phyloP scores from a whole-genome alignment of 2,797 vertebrate genomes.

The Rhinella marina region DNA sequence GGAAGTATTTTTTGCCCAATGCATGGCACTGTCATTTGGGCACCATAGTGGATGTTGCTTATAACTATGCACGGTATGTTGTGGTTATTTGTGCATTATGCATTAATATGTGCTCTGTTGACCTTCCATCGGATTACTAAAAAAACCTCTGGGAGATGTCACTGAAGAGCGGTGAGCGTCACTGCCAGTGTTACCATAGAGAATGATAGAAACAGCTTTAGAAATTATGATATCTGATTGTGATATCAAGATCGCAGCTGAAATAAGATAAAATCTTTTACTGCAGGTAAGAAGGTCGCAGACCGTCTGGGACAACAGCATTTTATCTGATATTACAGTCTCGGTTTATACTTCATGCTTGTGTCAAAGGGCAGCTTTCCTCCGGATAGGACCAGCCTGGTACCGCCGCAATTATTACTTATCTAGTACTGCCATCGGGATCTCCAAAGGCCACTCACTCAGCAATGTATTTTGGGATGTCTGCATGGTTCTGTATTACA shows the following conservation, averaged over 20 bases:
- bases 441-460: neutral
- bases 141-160: too few relatives aligned
- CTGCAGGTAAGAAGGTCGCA: neutral
- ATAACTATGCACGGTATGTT: too few relatives aligned
- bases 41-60: too few relatives aligned
- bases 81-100: too few relatives aligned
- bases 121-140: too few relatives aligned
- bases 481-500: neutral
- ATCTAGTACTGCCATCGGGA: neutral
- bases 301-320: neutral
- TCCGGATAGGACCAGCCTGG: neutral
- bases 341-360: neutral
- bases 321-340: neutral
- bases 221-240: neutral
- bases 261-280: neutral
- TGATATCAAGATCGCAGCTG: neutral
- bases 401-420: neutral
- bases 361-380: constrained; percentile 17
- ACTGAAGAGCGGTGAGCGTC: too few relatives aligned
- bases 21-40: too few relatives aligned
- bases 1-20: too few relatives aligned
- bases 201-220: neutral
- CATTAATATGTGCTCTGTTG: too few relatives aligned
- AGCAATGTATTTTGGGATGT: neutral
- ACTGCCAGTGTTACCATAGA: neutral